Evolutionary conservation across 2,888 invertebrate species (phyloP).

Genomic region (Watsonalla binaria): DNA sequence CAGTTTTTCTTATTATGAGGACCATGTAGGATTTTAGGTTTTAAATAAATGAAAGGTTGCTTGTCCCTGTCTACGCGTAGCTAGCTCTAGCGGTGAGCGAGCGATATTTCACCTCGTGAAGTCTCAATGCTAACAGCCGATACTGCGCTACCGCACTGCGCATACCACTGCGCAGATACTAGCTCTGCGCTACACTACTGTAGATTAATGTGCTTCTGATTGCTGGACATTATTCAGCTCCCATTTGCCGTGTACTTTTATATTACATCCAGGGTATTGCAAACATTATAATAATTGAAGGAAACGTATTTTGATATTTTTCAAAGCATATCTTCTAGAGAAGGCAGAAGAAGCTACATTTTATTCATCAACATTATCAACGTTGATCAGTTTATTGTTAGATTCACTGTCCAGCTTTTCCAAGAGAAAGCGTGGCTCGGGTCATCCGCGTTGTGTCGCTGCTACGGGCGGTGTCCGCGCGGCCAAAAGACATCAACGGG

Average conservation of each 20-base stretch:
- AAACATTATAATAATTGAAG: too few species aligned
- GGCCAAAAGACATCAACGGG: conserved; percentile 36
- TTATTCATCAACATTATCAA: too few species aligned
- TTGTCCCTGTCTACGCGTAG: conserved; percentile 9
- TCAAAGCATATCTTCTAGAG: too few species aligned
- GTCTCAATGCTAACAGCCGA: conserved; percentile 42
- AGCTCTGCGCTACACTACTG: not conserved
- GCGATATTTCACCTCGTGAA: conserved; percentile 37
- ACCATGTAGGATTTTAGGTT: too few species aligned
- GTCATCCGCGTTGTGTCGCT: not conserved
- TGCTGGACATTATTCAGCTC: not conserved
- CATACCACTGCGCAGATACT: conserved; percentile 5
- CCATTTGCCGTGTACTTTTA: too few species aligned
- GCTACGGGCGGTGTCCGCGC: conserved; percentile 4
- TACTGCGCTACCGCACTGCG: conserved; percentile 23
- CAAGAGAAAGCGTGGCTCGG: not conserved
- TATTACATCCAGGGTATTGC: too few species aligned
- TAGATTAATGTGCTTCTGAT: not conserved
- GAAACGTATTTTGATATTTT: too few species aligned
- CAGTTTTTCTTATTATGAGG: too few species aligned
- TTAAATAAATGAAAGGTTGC: not conserved
- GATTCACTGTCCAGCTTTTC: too few species aligned
- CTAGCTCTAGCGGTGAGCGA: conserved; percentile 17
- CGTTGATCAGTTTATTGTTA: too few species aligned
- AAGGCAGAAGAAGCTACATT: too few species aligned